phyloP scores from a whole-genome alignment of 2,888 invertebrate species.

The Julus scandinavius region DNA sequence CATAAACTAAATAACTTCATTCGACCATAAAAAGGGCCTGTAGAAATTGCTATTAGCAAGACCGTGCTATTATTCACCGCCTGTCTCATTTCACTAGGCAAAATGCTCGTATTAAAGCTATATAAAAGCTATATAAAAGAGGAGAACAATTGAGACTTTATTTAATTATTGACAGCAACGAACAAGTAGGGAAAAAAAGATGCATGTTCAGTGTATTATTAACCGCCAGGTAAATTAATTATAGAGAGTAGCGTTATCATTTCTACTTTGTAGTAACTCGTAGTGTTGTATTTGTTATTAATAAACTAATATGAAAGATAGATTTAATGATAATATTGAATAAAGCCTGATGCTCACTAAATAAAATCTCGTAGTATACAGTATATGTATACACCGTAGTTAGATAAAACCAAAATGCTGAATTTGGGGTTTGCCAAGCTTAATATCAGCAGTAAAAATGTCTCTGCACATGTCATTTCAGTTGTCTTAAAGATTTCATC shows the following conservation, averaged over 20 bases:
- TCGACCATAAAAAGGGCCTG: neutral
- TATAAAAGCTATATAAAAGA: constrained; percentile 28
- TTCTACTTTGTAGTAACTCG: too few relatives aligned
- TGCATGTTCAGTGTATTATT: neutral
- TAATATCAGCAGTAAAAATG: too few relatives aligned
- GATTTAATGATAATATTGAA: neutral
- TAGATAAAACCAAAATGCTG: too few relatives aligned
- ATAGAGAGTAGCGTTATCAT: too few relatives aligned
- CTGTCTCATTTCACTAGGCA: neutral
- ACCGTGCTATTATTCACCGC: constrained; percentile 19
- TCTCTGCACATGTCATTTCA: too few relatives aligned
- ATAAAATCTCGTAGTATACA: too few relatives aligned
- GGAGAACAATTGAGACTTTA: neutral
- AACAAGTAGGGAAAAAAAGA: neutral
- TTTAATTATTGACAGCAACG: neutral
- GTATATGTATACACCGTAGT: too few relatives aligned
- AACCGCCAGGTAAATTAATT: too few relatives aligned
- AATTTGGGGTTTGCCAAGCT: too few relatives aligned
- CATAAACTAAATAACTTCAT: constrained; percentile 6
- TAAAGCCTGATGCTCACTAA: neutral
- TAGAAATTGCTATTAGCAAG: neutral
- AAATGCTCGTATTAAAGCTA: neutral
- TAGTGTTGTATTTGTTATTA: too few relatives aligned
- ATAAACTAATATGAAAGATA: neutral
- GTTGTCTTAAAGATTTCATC: too few relatives aligned